Evolutionary conservation across 2,888 invertebrate species (phyloP).

Genomic region (Lithosia quadra): DNA sequence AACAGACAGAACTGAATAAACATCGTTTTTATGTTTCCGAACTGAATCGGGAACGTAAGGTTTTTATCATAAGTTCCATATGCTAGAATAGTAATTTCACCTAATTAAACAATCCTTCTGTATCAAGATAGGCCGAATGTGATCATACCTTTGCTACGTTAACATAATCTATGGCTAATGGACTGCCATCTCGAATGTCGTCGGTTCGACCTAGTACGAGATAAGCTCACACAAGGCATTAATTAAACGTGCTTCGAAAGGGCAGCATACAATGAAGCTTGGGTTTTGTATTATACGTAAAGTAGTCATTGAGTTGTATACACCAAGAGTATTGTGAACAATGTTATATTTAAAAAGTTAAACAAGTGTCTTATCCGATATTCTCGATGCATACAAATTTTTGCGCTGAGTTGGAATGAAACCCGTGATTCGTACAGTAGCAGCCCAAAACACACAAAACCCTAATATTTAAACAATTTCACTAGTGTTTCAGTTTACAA

Average conservation of each 20-base stretch:
- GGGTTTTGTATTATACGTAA: not conserved
- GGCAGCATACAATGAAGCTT: constrained; percentile 33
- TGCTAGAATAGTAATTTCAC: not conserved
- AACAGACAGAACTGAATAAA: too few relatives aligned
- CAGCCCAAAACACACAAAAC: not conserved
- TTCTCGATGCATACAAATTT: too few relatives aligned
- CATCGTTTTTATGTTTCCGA: too few relatives aligned
- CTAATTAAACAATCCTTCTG: constrained; percentile 15
- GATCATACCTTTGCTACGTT: constrained; percentile 29
- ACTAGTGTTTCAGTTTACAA: not conserved
- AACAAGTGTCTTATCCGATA: too few relatives aligned
- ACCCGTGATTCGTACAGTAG: not conserved
- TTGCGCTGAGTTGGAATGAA: not conserved
- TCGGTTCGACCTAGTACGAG: constrained; percentile 53
- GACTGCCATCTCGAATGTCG: constrained; percentile 48
- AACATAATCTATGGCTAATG: constrained; percentile 52
- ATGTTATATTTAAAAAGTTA: too few relatives aligned
- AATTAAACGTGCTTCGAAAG: constrained; percentile 55
- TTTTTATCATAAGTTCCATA: not conserved
- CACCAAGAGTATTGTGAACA: too few relatives aligned
- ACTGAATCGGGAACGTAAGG: too few relatives aligned
- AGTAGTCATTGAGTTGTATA: too few relatives aligned
- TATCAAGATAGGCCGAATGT: constrained; percentile 23
- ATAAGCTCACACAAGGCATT: constrained; percentile 56
- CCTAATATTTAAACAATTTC: not conserved